Conservation (phyloP, 2,888 invertebrate species). For the Actias luna region DNA sequence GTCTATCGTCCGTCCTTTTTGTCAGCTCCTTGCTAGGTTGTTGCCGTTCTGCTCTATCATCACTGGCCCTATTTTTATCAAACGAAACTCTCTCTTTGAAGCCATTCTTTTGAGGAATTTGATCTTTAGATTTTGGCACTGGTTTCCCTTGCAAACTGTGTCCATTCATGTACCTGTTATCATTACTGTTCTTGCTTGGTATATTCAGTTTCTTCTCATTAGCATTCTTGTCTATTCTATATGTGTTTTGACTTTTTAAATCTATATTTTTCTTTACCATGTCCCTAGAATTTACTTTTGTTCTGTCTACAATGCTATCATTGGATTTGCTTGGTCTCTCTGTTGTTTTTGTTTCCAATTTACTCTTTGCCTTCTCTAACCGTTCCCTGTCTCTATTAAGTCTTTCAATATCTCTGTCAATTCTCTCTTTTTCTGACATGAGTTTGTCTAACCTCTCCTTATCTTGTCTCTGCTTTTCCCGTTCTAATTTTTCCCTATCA, state of each 20-base stretch:
- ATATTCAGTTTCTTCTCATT: constrained; percentile 54
- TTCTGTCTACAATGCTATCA: constrained; percentile 51
- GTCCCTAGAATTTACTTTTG: constrained; percentile 50
- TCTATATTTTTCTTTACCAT: constrained; percentile 67
- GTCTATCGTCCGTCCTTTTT: constrained; percentile 55
- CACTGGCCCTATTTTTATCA: constrained; percentile 42
- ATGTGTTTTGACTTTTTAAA: constrained; percentile 72
- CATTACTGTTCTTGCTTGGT: constrained; percentile 47
- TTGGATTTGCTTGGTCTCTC: constrained; percentile 45
- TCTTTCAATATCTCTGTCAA: constrained; percentile 68
- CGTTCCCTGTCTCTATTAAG: constrained; percentile 65
- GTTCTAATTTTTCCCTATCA: constrained; percentile 45
- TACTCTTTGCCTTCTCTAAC: constrained; percentile 65
- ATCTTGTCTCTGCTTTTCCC: constrained; percentile 55
- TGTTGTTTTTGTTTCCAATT: constrained; percentile 49
- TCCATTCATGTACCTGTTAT: constrained; percentile 55
- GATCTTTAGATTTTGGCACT: constrained; percentile 56
- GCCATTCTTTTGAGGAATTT: constrained; percentile 39
- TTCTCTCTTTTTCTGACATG: constrained; percentile 68
- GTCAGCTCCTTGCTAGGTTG: constrained; percentile 41
- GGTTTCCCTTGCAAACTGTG: constrained; percentile 55
- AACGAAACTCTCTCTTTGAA: constrained; percentile 46
- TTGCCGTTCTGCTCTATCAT: constrained; percentile 28
- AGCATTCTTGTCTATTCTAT: constrained; percentile 74
- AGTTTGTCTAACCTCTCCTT: constrained; percentile 64